Base-by-base conservation (phyloP, 2,797 vertebrate genomes). In the Silurus aristotelis region DNA sequence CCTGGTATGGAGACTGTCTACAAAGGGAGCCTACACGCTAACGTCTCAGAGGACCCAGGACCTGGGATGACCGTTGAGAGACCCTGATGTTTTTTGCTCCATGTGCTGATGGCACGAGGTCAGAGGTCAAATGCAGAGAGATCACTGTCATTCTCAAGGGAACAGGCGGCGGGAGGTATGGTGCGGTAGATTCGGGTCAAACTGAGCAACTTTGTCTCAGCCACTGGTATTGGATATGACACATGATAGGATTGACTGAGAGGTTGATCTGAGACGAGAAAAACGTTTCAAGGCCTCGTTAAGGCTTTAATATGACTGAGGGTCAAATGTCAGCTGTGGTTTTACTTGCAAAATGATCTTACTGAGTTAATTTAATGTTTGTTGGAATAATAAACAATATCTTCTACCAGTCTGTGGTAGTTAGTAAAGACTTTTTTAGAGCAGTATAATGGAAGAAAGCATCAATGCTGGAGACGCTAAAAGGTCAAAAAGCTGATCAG, bases 91-190 rank as follows among this genome's bases (percentile, higher is more conserved):
- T 93, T 92, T 95, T 94, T 92, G 91, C 92, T 19, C 92, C 83
- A 83, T 88, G 90, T 90, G 85, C 90, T 94, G 95, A 96, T 95
- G 93, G 90, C 84, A 87, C 86, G 19, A 73, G 92, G 95, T 95
- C 96, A 95, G 90, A 93, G 96, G 95, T 96, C 96, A 96, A 95
- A 93, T 93, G 94, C 90, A 95, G 90, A 90, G 93, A 94, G 95
- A 96, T 93, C 91, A 85, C 64, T 0, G 89, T 90, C 92, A 91
- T 93, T 93, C 93, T 94, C 94, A 82, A 90, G 92, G 95, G 94
- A 94, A 93, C 92, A 92, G 92, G 76, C 92, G 60, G 48, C 6
- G 48, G 60, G 92, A 93, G 94, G 94, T 95, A 96, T 95, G 94
- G 95, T 95, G 95, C 90, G 94, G 95, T 92, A 93, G 93, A 93